These are phyloP conservation scores for Anoplius nigerrimus DNA, from an alignment of 2,888 invertebrate genomes.

Conservation along the genomic window DNA sequence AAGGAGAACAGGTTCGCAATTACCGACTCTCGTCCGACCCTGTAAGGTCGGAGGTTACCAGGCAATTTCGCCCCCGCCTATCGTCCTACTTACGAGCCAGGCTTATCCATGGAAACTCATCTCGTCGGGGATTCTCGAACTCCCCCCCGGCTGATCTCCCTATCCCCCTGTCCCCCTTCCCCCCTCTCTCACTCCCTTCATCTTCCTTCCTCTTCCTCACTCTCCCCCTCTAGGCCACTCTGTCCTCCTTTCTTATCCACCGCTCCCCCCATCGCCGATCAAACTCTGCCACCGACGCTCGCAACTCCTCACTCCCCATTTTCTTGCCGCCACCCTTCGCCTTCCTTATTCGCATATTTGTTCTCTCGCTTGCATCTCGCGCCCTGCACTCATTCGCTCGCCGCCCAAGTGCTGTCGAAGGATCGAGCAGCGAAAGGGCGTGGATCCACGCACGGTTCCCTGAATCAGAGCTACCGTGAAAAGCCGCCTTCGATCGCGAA, in stretches of 20 bases:
- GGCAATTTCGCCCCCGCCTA: conserved; percentile 61
- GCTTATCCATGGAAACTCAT: conserved; percentile 59
- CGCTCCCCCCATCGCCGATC: background rate
- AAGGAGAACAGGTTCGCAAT: conserved; percentile 57
- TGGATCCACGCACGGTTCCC: conserved; percentile 42
- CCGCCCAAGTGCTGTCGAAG: conserved; percentile 50
- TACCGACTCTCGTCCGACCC: conserved; percentile 58
- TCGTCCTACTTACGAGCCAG: conserved; percentile 58
- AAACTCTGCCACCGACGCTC: conserved; percentile 4
- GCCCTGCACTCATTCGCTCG: conserved; percentile 13
- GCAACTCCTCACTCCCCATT: background rate
- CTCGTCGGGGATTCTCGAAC: conserved; percentile 44
- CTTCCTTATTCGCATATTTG: conserved; percentile 2
- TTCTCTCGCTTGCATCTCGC: conserved; percentile 7
- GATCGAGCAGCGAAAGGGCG: conserved; percentile 67
- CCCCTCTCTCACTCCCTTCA: background rate
- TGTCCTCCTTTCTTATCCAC: background rate
- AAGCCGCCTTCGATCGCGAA: background rate
- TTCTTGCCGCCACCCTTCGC: background rate
- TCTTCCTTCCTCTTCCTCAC: conserved; percentile 19
- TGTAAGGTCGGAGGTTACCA: conserved; percentile 64
- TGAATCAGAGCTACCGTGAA: conserved; percentile 11
- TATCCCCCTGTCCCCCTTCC: conserved; percentile 9
- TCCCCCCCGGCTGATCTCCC: conserved; percentile 22
- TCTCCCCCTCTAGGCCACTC: conserved; percentile 19